phyloP scores from a whole-genome alignment of 2,888 invertebrate species.

The Hirtodrosophila duncani region DNA sequence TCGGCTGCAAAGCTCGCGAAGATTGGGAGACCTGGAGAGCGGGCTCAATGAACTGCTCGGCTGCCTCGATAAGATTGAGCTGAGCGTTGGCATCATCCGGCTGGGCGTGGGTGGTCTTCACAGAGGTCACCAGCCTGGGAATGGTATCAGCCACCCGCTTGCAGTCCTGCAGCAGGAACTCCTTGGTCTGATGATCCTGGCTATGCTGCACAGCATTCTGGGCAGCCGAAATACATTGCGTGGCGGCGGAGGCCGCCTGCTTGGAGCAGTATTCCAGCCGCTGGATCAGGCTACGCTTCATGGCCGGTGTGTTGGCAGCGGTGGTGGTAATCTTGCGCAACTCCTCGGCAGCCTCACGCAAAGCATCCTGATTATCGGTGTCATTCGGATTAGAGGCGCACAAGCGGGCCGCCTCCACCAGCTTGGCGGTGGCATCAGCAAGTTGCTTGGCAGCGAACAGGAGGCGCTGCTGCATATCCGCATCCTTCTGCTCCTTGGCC shows the following conservation, averaged over 20 bases:
- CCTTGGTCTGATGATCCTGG: constrained; percentile 80
- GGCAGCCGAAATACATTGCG: constrained; percentile 93
- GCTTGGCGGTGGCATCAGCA: constrained; percentile 96
- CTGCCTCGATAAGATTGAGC: constrained; percentile 88
- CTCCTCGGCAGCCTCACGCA: constrained; percentile 94
- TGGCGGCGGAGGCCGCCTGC: constrained; percentile 91
- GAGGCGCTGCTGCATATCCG: constrained; percentile 92
- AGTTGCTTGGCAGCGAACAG: constrained; percentile 95
- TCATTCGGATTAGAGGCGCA: constrained; percentile 93
- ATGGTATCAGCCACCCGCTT: constrained; percentile 87
- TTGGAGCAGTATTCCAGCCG: constrained; percentile 86
- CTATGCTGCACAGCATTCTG: constrained; percentile 88
- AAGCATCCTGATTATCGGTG: constrained; percentile 87
- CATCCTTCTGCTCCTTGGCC: constrained; percentile 91
- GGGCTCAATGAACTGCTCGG: constrained; percentile 90
- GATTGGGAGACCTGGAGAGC: constrained; percentile 86
- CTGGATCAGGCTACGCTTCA: constrained; percentile 85
- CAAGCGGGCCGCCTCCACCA: constrained; percentile 97
- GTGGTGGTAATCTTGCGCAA: constrained; percentile 93
- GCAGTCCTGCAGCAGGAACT: constrained; percentile 87
- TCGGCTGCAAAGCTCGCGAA: constrained; percentile 89
- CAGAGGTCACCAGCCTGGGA: constrained; percentile 88
- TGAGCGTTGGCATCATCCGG: constrained; percentile 88
- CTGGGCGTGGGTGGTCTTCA: constrained; percentile 83
- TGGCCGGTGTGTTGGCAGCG: constrained; percentile 87